phyloP scores from a whole-genome alignment of 2,888 invertebrate species.

The Orthosia gothica region DNA sequence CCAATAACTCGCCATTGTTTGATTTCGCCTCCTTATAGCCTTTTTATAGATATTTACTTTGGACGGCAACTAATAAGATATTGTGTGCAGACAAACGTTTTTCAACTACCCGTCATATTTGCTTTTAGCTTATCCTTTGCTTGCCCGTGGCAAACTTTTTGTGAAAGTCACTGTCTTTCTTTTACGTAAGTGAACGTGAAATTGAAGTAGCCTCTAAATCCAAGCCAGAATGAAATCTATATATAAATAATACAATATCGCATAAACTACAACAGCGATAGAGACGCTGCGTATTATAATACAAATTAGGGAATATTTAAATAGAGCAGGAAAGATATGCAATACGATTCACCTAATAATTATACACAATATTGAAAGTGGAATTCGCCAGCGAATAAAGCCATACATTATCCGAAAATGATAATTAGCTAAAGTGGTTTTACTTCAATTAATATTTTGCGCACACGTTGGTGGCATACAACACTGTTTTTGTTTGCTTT shows the following conservation, averaged over 20 bases:
- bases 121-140: conserved; percentile 1
- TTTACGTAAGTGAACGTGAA: too few species aligned
- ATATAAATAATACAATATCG: not conserved
- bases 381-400: not conserved
- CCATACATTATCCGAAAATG: conserved; percentile 9
- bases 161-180: not conserved
- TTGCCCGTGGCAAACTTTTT: not conserved
- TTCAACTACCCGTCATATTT: conserved; percentile 20
- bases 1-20: conserved; percentile 71
- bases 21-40: conserved; percentile 57
- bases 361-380: not conserved
- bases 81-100: conserved; percentile 32
- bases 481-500: conserved; percentile 40
- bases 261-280: not conserved
- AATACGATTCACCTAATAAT: too few species aligned
- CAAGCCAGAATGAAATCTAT: too few species aligned
- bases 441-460: conserved; percentile 30
- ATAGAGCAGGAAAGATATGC: too few species aligned
- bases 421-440: conserved; percentile 34
- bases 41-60: conserved; percentile 63
- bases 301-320: too few species aligned
- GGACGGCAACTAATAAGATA: conserved; percentile 58
- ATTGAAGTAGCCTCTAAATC: too few species aligned
- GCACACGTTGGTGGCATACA: conserved; percentile 9
- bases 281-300: not conserved